These are phyloP conservation scores for Conchocele bisecta DNA, from an alignment of 2,888 invertebrate species.

Conservation along the genomic window DNA sequence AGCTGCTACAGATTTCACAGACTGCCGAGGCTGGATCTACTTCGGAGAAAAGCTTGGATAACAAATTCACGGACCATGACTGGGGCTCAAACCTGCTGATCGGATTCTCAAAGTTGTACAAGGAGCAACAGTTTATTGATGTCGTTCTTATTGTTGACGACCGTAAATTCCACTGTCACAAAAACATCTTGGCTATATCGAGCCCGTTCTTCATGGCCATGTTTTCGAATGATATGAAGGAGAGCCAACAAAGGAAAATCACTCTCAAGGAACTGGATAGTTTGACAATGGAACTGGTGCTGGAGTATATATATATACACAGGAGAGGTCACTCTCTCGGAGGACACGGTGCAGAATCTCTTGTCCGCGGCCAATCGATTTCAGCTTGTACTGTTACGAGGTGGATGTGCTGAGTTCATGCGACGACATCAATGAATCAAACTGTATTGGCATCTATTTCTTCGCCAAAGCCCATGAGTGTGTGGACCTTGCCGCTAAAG, in stretches of 20 bases:
- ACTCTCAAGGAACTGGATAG: constrained; percentile 77
- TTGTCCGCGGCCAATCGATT: constrained; percentile 81
- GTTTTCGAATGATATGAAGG: constrained; percentile 78
- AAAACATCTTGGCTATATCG: constrained; percentile 79
- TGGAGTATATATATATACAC: constrained; percentile 81
- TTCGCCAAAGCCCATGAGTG: constrained; percentile 81
- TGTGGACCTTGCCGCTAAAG: constrained; percentile 68
- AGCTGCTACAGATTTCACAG: constrained; percentile 52
- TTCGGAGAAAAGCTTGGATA: constrained; percentile 54
- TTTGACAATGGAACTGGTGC: constrained; percentile 74
- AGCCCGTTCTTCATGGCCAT: constrained; percentile 82
- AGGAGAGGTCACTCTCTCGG: constrained; percentile 74
- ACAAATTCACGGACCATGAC: constrained; percentile 71
- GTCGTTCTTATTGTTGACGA: constrained; percentile 73
- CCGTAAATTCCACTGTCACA: constrained; percentile 78
- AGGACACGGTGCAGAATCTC: constrained; percentile 79
- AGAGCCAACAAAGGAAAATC: constrained; percentile 75
- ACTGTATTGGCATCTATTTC: constrained; percentile 81
- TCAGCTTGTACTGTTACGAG: constrained; percentile 76
- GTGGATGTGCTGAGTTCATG: constrained; percentile 81
- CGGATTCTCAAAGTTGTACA: constrained; percentile 77
- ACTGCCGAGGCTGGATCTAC: constrained; percentile 69
- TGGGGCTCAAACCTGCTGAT: constrained; percentile 69
- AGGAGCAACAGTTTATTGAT: constrained; percentile 79
- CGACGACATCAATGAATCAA: constrained; percentile 75